Evolutionary conservation across 2,113 vertebrate genomes (phyloP), one percentile per base, ranked within the genome.

Genomic region (Callocephalon fimbriatum): DNA sequence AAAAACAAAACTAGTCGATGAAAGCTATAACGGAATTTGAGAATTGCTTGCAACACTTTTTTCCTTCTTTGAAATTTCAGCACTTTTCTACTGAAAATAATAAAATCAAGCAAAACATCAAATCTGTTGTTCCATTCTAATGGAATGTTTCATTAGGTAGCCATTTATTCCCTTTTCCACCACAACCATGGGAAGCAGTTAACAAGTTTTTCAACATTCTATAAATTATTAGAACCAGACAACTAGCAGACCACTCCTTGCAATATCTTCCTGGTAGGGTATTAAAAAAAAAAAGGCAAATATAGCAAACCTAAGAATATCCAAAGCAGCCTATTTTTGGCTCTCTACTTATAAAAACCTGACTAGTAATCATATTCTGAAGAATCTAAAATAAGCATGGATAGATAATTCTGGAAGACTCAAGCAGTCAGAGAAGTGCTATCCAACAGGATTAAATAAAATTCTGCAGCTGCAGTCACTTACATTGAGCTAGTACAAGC

Each of bases 301-400:
- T 23, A 58, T 8, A 93, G 86, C 3, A 93, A 89, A 82, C 54
- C 42, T 29, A 79, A 86, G 59, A 91, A 68, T 66, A 88, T 20
- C 14, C 31, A 84, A 83, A 82, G 35, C 12, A 81, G 53, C 14
- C 62, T 91, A 94, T 93, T 90, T 94, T 90, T 90, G 59, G 15
- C 38, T 95, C 38, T 47, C 26, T 68, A 63, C 45, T 85, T 86
- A 42, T 2, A 85, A 54, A 91, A 97, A 45, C 8, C 45, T 92
- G 48, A 67, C 31, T 76, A 76, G 54, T 42, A 85, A 92, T 85
- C 63, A 65, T 77, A 81, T 91, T 94, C 48, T 96, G 54, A 86
- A 71, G 42, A 58, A 93, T 68, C 71, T 82, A 94, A 96, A 97
- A 97, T 91, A 87, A 97, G 89, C n/a, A 93, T 2, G 6, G 17